Percentiles rank a stretch among this genome's conserved stretches.
Evolutionary conservation across 2,888 invertebrate genomes (phyloP).

Genomic region (Drosophila austrosaltans): DNA sequence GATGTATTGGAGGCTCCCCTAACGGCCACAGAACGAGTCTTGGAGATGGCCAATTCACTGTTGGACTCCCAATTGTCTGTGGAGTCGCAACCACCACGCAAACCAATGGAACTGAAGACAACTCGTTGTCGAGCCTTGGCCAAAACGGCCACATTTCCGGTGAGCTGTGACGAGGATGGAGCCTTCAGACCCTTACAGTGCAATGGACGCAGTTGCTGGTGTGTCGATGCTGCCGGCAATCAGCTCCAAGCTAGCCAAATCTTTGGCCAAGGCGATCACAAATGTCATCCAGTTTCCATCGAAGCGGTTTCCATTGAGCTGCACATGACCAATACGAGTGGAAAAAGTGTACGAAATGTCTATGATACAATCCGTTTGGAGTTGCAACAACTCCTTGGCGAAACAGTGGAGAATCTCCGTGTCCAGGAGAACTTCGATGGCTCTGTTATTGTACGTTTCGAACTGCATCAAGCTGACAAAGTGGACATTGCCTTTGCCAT

Average conservation of each 20-base stretch:
- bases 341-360: constrained; percentile 84
- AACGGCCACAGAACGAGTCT: constrained; percentile 72
- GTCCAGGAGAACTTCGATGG: constrained; percentile 85
- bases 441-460: constrained; percentile 85
- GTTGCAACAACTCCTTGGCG: constrained; percentile 82
- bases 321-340: constrained; percentile 87
- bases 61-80: constrained; percentile 82
- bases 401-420: constrained; percentile 85
- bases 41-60: constrained; percentile 79
- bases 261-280: constrained; percentile 85
- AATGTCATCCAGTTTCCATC: constrained; percentile 88
- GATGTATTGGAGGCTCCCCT: constrained; percentile 56
- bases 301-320: constrained; percentile 90
- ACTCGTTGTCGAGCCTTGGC: constrained; percentile 84
- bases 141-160: constrained; percentile 82
- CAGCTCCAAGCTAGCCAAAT: constrained; percentile 87
- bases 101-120: constrained; percentile 73
- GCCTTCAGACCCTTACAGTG: constrained; percentile 91
- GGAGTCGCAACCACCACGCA: constrained; percentile 61
- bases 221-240: constrained; percentile 93
- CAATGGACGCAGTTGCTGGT: constrained; percentile 89
- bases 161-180: constrained; percentile 88
- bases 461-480: constrained; percentile 89
- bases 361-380: constrained; percentile 84
- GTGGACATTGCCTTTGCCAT: constrained; percentile 91